phyloP scores from a whole-genome alignment of 2,888 invertebrate species.

The Orchesella flavescens region DNA sequence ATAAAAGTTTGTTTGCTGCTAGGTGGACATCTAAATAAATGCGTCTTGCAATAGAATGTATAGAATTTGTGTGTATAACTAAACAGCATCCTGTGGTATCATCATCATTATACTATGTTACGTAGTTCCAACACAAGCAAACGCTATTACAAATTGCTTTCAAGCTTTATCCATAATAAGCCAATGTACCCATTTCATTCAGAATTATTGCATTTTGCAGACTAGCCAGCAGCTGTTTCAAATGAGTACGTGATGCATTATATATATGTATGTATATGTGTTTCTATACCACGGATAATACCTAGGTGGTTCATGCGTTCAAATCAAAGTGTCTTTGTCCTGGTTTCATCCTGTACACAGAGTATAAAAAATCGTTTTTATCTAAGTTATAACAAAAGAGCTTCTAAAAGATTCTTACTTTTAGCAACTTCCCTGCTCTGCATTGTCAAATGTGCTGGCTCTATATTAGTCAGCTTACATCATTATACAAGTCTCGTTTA shows the following conservation, averaged over 20 bases:
- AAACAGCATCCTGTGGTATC: slow-evolving; percentile 2
- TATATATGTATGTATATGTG: neutral
- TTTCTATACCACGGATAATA: neutral
- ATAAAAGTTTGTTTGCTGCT: neutral
- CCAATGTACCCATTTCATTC: slow-evolving; percentile 29
- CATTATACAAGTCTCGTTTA: no score
- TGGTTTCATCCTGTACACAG: neutral
- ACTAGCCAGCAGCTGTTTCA: slow-evolving; percentile 27
- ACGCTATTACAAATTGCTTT: slow-evolving; percentile 11
- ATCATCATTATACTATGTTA: neutral
- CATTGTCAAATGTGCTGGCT: no score
- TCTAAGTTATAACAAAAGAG: neutral
- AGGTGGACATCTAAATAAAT: neutral
- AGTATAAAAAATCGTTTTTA: neutral
- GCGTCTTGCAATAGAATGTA: no score
- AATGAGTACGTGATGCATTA: neutral
- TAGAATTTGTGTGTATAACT: neutral
- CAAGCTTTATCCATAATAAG: slow-evolving; percentile 12
- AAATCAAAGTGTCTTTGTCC: no score
- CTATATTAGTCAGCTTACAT: no score
- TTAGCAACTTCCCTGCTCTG: no score
- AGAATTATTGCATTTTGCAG: slow-evolving; percentile 15
- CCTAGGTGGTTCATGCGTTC: no score
- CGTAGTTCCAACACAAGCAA: neutral
- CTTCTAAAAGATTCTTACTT: neutral